Percentiles rank a stretch among this genome's conserved stretches.
Conservation (phyloP, 2,888 invertebrate species). For the Arrhopalites spinosus region DNA sequence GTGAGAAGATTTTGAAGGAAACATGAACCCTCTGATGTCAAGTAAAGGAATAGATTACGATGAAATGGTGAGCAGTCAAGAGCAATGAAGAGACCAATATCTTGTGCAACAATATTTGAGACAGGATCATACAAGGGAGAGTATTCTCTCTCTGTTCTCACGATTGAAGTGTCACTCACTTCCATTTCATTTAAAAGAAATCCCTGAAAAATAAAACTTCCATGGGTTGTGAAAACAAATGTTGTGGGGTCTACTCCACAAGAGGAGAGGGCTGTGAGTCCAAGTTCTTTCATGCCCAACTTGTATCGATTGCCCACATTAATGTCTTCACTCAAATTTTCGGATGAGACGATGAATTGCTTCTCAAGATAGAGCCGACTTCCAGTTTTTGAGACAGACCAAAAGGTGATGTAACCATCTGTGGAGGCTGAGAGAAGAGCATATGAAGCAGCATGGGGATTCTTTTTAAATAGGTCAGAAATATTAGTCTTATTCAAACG, state of each 20-base stretch:
- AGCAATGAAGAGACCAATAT: slow-evolving; percentile 39
- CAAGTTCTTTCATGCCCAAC: slow-evolving; percentile 51
- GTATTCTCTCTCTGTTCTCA: neutral
- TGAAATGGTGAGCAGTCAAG: slow-evolving; percentile 52
- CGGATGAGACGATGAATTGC: slow-evolving; percentile 49
- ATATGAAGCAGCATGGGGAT: slow-evolving; percentile 34
- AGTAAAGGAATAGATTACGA: slow-evolving; percentile 48
- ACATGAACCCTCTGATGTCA: slow-evolving; percentile 42
- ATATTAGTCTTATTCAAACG: slow-evolving; percentile 27
- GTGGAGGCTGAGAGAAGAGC: slow-evolving; percentile 45
- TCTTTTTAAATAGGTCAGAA: slow-evolving; percentile 31
- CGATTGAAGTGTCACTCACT: slow-evolving; percentile 40
- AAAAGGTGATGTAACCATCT: slow-evolving; percentile 52
- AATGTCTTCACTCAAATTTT: slow-evolving; percentile 50
- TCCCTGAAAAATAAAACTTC: slow-evolving; percentile 52
- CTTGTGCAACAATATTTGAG: slow-evolving; percentile 36
- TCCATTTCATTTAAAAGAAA: slow-evolving; percentile 46
- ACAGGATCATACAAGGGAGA: slow-evolving; percentile 44
- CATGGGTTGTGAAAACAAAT: slow-evolving; percentile 49
- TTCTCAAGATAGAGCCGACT: slow-evolving; percentile 47
- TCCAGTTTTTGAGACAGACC: slow-evolving; percentile 50
- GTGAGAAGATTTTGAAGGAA: slow-evolving; percentile 43
- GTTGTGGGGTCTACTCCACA: slow-evolving; percentile 52
- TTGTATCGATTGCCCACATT: slow-evolving; percentile 45
- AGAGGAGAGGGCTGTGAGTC: slow-evolving; percentile 42